Percentiles rank a stretch among this genome's conserved stretches.
Evolutionary conservation across 23 tunicate species (phyloP).

Genomic region (Trididemnum miniatum): DNA sequence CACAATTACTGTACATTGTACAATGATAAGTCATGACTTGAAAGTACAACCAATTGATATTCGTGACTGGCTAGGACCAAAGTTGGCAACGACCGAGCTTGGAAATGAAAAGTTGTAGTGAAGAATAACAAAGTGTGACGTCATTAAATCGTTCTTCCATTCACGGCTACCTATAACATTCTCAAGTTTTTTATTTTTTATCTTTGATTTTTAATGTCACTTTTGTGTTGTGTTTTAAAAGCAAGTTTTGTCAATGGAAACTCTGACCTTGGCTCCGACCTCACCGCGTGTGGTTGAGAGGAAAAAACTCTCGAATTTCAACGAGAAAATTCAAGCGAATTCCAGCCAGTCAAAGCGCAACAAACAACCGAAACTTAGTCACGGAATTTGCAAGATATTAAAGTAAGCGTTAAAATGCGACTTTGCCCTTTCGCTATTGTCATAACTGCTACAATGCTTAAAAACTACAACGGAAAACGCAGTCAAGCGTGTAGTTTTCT

Average conservation of each 20-base stretch:
- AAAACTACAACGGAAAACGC: background rate
- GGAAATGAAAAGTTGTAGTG: no score
- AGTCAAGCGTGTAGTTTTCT: background rate
- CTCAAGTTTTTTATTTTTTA: no score
- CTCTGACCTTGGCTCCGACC: constrained; percentile 7
- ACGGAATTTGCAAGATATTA: background rate
- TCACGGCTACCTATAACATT: no score
- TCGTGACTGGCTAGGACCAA: no score
- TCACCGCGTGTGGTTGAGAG: constrained; percentile 14
- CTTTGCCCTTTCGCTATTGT: background rate
- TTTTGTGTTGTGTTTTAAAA: background rate
- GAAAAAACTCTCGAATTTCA: background rate
- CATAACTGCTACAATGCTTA: background rate
- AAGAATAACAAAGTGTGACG: no score
- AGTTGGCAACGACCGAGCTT: no score
- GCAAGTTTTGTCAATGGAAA: background rate
- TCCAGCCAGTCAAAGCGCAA: background rate
- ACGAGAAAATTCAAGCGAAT: background rate
- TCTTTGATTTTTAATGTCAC: background rate
- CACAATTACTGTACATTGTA: no score
- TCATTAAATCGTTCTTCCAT: no score
- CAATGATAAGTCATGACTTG: no score
- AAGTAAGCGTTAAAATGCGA: background rate
- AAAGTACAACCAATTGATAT: no score
- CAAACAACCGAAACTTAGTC: background rate